Evolutionary conservation across 2,888 invertebrate genomes (phyloP), one percentile per base, ranked within the genome.

Genomic region (Philaethria dido): DNA sequence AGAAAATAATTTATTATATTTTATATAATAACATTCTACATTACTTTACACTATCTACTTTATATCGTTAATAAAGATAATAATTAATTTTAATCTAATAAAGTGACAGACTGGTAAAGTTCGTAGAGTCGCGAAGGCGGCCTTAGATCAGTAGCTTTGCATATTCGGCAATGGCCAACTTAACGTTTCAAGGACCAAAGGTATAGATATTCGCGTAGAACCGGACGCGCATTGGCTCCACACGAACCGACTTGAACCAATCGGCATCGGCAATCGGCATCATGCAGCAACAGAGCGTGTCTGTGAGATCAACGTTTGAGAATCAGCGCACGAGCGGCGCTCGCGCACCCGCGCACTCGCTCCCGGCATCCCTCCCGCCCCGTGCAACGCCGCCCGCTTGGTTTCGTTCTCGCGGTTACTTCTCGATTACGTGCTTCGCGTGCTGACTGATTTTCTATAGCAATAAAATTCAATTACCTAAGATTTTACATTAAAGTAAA

Each of bases 361-460:
- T 75, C 79, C 72, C 75, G 73, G 79, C 80, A 81, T 73, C 72
- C 76, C 73, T 72, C 75, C 52, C 72, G 75, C 80, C 78, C 85
- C 83, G 85, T 85, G 84, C 85, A 84, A 84, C 85, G 86, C 88
- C 88, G 87, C 91, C 89, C 90, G 92, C 91, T 92, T 92, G 87
- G 84, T 92, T 92, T 89, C 85, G 85, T 91, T 92, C 91, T 89
- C 89, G 92, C 92, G 91, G 92, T 91, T 93, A 92, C 92, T 93
- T 93, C 93, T 93, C 92, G 91, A 93, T 93, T 93, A 92, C 93
- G 93, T 93, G 93, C 93, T 93, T 93, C 91, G 93, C 93, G 93
- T 93, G 93, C 93, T 93, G 93, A 93, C 93, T 93, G 93, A 93
- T 93, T 93, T 93, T 93, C 93, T 93, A 93, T 93, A 93, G 93